Percentiles rank a stretch among this genome's conserved stretches.
Evolutionary conservation across 2,113 vertebrate species (phyloP).

Genomic region (Cettia cetti): DNA sequence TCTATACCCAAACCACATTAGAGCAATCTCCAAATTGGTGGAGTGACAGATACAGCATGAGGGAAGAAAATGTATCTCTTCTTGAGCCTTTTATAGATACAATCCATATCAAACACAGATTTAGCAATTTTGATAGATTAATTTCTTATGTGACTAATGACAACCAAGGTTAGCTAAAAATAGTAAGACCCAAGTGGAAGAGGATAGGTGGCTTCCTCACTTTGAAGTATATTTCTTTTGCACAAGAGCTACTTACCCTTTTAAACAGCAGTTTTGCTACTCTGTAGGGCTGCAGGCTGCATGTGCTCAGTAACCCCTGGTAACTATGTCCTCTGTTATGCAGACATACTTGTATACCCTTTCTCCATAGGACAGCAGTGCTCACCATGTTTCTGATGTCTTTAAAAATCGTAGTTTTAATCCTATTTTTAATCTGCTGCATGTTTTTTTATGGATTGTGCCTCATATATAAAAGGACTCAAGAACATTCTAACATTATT

Average conservation of each 20-base stretch:
- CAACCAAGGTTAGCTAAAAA: slow-evolving; percentile 42
- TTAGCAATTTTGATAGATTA: not conserved
- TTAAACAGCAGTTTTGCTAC: not conserved
- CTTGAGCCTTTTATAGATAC: slow-evolving; percentile 2
- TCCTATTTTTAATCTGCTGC: not conserved
- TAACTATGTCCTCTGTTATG: not conserved
- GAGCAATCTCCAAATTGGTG: not conserved
- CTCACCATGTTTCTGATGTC: not conserved
- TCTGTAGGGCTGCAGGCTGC: not conserved
- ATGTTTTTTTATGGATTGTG: not conserved
- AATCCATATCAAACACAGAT: slow-evolving; percentile 17
- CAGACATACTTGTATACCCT: not conserved
- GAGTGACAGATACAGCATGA: not conserved
- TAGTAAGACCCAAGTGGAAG: not conserved
- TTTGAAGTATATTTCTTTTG: not conserved
- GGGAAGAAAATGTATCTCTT: not conserved
- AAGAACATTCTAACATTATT: not conserved
- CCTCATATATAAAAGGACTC: not conserved
- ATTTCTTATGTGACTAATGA: not conserved
- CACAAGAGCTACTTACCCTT: not conserved
- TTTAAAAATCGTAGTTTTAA: not conserved
- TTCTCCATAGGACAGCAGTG: not conserved
- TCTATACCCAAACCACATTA: slow-evolving; percentile 26
- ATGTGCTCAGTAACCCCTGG: not conserved
- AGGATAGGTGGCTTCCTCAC: not conserved